Evolutionary conservation across 1,140 invertebrate species (phyloP).

Genomic region (Melitaea cinxia): DNA sequence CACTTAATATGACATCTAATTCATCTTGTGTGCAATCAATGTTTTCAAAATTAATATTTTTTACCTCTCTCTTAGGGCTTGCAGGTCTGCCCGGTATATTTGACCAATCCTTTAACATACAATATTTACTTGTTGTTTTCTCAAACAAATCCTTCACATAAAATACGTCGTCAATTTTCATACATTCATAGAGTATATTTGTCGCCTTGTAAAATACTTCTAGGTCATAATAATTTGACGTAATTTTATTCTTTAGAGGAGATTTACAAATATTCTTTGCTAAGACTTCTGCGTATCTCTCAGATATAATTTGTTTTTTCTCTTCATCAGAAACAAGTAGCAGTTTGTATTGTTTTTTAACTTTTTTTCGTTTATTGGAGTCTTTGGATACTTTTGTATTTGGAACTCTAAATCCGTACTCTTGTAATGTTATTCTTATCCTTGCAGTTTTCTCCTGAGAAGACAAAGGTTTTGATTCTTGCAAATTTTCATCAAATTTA

Average conservation of each 20-base stretch:
- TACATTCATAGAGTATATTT: constrained; percentile 52
- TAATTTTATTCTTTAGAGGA: constrained; percentile 7
- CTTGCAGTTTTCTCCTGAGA: constrained; percentile 54
- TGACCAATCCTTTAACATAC: constrained; percentile 75
- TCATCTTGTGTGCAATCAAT: constrained; percentile 60
- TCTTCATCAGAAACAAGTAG: constrained; percentile 51
- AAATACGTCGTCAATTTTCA: constrained; percentile 69
- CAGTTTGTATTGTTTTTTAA: constrained; percentile 60
- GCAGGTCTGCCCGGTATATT: constrained; percentile 73
- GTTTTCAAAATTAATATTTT: constrained; percentile 51
- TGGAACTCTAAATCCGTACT: constrained; percentile 72
- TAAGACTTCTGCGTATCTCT: constrained; percentile 67
- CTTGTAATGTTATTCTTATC: constrained; percentile 67
- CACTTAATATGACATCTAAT: constrained; percentile 67
- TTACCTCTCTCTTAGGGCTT: constrained; percentile 56
- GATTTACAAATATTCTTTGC: constrained; percentile 46
- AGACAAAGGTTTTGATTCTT: constrained; percentile 51
- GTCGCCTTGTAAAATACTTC: constrained; percentile 53
- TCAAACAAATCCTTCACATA: constrained; percentile 68
- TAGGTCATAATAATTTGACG: constrained; percentile 17
- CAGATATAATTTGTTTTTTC: constrained; percentile 61
- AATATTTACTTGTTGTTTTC: constrained; percentile 51
- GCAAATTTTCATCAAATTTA: constrained; percentile 9
- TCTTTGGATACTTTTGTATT: constrained; percentile 46
- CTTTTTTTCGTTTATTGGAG: constrained; percentile 48